Base-by-base conservation (phyloP, 2,888 invertebrate genomes). In the Cotesia congregata region DNA sequence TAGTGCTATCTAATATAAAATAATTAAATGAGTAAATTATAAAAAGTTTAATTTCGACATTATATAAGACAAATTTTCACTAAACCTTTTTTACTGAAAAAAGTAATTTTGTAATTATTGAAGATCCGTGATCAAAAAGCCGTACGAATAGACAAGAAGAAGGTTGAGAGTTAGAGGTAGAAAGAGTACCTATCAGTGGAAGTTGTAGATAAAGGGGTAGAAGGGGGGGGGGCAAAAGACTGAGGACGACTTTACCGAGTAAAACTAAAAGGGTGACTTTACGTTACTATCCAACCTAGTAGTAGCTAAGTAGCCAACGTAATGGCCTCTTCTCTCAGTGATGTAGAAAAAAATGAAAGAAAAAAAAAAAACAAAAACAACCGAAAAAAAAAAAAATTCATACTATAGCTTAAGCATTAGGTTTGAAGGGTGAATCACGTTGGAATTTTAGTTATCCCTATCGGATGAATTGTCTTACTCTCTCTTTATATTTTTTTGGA, bases 381-480 rank as follows among this genome's bases (percentile, higher is more conserved):
- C 30, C n/a, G n/a, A 30, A 0, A 30, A 30, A 75, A 50, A 67
- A 68, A 71, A 71, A 72, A 60, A 77, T 40, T 20, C 75, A 39
- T 59, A 67, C 75, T 50, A 50, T 50, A 50, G 69, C 70, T 74
- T 30, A 20, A 64, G 76, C 75, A 70, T 76, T 70, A 59, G 77
- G 77, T 72, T 60, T n/a, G 61, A 68, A 67, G 67, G 77, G 69
- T 17, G 62, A 74, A 69, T 80, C 83, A 78, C 83, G 80, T 81
- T 83, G 85, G 87, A 87, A 87, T 88, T 88, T 82, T 83, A 85
- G 83, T 83, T 84, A 86, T 88, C 86, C 84, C 84, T 86, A 82
- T 82, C 81, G 82, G 83, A 87, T 30, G 30, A 30, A 30, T 87
- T 86, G 87, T 87, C 17, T 17, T 17, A 1, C 17, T 17, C 17